Conservation (phyloP, 2,888 invertebrate genomes). For the Watsonalla cultraria region DNA sequence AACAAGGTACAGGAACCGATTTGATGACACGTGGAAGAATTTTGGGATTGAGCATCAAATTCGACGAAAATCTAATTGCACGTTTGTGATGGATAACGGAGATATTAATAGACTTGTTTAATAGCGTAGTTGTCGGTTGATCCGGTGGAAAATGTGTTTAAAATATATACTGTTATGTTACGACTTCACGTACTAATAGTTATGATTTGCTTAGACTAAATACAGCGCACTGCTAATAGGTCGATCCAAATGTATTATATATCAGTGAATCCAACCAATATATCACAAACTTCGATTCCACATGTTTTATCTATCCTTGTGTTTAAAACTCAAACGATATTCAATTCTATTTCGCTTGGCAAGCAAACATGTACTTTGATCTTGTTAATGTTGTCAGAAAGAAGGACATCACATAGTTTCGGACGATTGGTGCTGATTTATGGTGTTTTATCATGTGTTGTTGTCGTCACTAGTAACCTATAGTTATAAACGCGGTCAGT, state of each 20-base stretch:
- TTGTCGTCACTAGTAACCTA: no score
- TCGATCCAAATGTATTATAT: no score
- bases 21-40: no score
- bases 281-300: no score
- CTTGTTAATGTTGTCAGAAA: not conserved
- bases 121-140: not conserved
- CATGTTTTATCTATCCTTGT: no score
- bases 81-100: not conserved
- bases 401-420: not conserved
- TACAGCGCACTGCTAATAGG: no score
- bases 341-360: not conserved
- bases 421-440: not conserved
- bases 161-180: constrained; percentile 10
- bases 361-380: not conserved
- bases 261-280: no score
- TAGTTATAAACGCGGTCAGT: constrained; percentile 4
- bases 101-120: not conserved
- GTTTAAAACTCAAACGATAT: not conserved
- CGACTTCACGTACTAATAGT: no score
- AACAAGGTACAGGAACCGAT: no score
- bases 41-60: not conserved
- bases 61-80: not conserved
- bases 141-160: constrained; percentile 1
- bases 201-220: no score
- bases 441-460: no score